Evolutionary conservation across 1,140 invertebrate genomes (phyloP).

Genomic region (Pemphigus obesinymphae): DNA sequence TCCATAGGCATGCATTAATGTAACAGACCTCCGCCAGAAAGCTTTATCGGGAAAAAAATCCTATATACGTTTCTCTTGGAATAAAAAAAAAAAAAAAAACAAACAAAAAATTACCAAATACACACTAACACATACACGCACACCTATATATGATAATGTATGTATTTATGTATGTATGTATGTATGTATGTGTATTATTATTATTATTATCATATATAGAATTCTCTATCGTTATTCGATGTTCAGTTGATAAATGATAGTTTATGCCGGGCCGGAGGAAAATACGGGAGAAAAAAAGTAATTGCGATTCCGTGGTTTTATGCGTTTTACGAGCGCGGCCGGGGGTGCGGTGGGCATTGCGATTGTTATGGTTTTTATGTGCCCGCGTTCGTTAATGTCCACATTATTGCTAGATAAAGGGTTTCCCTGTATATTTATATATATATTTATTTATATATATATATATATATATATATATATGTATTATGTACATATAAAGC

Average conservation of each 20-base stretch:
- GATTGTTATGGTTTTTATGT: slow-evolving; percentile 40
- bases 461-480: too few relatives aligned
- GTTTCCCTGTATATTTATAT: too few relatives aligned
- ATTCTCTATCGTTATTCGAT: slow-evolving; percentile 3
- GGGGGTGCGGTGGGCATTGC: background rate
- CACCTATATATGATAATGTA: background rate
- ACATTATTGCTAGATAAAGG: slow-evolving; percentile 27
- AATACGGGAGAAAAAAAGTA: background rate
- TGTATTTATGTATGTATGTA: background rate
- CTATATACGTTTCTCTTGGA: background rate
- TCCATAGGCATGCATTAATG: slow-evolving; percentile 29
- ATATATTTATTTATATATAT: too few relatives aligned
- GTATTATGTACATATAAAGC: too few relatives aligned
- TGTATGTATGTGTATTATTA: too few relatives aligned
- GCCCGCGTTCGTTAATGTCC: slow-evolving; percentile 15
- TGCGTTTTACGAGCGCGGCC: background rate
- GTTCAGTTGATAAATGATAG: slow-evolving; percentile 16
- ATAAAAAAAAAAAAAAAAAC: background rate
- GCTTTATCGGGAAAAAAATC: slow-evolving; percentile 18
- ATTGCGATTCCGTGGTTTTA: slow-evolving; percentile 21
- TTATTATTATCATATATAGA: too few relatives aligned
- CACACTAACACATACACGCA: background rate
- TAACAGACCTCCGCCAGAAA: slow-evolving; percentile 7
- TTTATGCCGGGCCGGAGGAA: background rate
- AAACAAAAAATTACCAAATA: background rate